Evolutionary conservation across 30 jellyfish, hydroid and myxozoan genomes (phyloP).

Genomic region (Cassiopea andromeda): DNA sequence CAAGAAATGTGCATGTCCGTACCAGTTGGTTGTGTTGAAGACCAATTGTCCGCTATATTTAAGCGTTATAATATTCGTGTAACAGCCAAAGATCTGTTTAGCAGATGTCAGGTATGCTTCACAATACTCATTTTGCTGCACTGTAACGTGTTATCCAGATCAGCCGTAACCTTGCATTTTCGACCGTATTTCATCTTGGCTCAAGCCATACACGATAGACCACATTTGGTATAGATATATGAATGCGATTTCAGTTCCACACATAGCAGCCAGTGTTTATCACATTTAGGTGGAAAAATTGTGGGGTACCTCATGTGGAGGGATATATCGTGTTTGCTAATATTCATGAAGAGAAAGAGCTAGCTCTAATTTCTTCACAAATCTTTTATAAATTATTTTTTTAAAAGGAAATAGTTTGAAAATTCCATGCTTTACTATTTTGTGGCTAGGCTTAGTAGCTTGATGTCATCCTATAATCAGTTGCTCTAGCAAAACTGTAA

Average conservation of each 20-base stretch:
- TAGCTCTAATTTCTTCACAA: background rate
- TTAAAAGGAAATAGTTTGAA: background rate
- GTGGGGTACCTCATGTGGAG: background rate
- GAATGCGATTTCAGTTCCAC: background rate
- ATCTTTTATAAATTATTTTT: background rate
- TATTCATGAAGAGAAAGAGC: background rate
- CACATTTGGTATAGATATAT: background rate
- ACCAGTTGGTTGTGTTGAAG: constrained; percentile 58
- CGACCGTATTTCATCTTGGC: background rate
- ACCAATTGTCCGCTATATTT: constrained; percentile 71
- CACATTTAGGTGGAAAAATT: background rate
- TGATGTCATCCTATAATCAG: background rate
- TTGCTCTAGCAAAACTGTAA: background rate
- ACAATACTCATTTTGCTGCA: no score
- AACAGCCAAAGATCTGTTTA: constrained; percentile 67
- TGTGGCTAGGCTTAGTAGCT: background rate
- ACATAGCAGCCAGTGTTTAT: background rate
- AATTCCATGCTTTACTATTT: background rate
- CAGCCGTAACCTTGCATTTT: no score
- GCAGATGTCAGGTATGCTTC: constrained; percentile 83
- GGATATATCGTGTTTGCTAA: background rate
- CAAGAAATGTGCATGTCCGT: constrained; percentile 82
- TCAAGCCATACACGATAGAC: background rate
- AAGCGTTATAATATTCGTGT: constrained; percentile 62
- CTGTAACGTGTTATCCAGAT: no score